These are phyloP conservation scores for Catajapyx aquilonaris DNA, from an alignment of 1,140 invertebrate species.

Conservation along the genomic window DNA sequence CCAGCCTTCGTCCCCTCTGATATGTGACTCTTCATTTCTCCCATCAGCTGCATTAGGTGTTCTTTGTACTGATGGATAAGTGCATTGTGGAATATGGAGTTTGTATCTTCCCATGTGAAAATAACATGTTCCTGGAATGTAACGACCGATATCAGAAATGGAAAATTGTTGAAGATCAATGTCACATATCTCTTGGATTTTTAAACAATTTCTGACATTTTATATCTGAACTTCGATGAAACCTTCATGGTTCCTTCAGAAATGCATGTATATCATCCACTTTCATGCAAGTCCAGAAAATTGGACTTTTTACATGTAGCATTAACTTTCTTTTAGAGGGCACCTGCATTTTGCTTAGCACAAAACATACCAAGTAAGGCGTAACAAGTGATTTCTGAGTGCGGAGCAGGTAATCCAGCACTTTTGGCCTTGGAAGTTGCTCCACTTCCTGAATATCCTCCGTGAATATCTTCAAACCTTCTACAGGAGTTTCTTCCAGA, in stretches of 20 bases:
- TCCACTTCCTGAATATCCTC: constrained; percentile 79
- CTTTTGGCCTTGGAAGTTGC: constrained; percentile 61
- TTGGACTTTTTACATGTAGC: no score
- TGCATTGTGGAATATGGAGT: constrained; percentile 71
- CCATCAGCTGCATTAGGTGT: constrained; percentile 30
- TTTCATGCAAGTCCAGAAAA: no score
- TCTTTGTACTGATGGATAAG: constrained; percentile 68
- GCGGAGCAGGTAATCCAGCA: constrained; percentile 69
- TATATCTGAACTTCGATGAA: no score
- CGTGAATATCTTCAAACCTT: constrained; percentile 85
- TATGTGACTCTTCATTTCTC: constrained; percentile 7
- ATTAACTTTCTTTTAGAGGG: no score
- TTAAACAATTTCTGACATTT: no score
- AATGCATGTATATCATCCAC: no score
- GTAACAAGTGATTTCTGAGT: constrained; percentile 63
- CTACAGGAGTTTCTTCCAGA: constrained; percentile 59
- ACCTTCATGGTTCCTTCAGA: no score
- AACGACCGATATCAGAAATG: no score
- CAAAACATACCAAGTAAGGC: constrained; percentile 47
- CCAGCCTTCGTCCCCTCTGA: constrained; percentile 23
- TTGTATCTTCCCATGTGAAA: constrained; percentile 66
- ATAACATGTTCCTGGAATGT: constrained; percentile 86
- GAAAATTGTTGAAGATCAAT: no score
- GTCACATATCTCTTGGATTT: no score
- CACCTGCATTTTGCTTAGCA: no score